These are phyloP conservation scores for Selene dorsalis DNA, from an alignment of 2,797 vertebrate genomes.

Conservation along the genomic window DNA sequence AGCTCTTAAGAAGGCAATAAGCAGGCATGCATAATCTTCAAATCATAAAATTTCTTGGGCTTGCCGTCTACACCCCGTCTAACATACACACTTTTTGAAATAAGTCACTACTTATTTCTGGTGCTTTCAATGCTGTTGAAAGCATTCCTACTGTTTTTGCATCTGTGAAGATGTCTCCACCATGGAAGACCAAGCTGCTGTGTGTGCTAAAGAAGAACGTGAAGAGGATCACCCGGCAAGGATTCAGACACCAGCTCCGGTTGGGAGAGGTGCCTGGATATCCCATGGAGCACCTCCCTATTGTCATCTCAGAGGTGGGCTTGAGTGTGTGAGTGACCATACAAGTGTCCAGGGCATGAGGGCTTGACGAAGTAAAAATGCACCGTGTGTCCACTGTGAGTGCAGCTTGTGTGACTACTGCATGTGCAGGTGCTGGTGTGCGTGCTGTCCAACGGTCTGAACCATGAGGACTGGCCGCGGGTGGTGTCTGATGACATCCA, in stretches of 20 bases:
- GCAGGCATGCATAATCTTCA: background rate
- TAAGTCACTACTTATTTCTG: constrained; percentile 87
- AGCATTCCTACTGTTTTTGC: constrained; percentile 82
- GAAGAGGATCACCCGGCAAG: constrained; percentile 64
- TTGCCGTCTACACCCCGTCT: constrained; percentile 45
- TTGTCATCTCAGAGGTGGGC: constrained; percentile 85
- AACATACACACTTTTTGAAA: constrained; percentile 74
- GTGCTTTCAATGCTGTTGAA: constrained; percentile 85
- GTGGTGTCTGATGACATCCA: constrained; percentile 80
- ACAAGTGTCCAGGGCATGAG: background rate
- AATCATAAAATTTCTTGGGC: background rate
- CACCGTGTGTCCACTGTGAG: background rate
- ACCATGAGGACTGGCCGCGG: constrained; percentile 81
- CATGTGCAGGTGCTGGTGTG: constrained; percentile 78
- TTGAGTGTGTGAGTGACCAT: background rate
- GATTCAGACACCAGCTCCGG: constrained; percentile 75
- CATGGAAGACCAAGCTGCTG: constrained; percentile 84
- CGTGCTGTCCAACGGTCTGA: constrained; percentile 82
- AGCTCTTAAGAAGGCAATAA: background rate
- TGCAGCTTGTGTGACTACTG: background rate
- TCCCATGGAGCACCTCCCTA: constrained; percentile 85
- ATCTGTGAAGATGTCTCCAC: constrained; percentile 73
- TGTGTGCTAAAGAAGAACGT: constrained; percentile 82
- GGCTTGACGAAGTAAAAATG: background rate
- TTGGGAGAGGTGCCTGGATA: constrained; percentile 80